Percentiles rank a stretch among this genome's conserved stretches.
Evolutionary conservation across 2,113 vertebrate species (phyloP).

Genomic region (Ibidorhyncha struthersii): DNA sequence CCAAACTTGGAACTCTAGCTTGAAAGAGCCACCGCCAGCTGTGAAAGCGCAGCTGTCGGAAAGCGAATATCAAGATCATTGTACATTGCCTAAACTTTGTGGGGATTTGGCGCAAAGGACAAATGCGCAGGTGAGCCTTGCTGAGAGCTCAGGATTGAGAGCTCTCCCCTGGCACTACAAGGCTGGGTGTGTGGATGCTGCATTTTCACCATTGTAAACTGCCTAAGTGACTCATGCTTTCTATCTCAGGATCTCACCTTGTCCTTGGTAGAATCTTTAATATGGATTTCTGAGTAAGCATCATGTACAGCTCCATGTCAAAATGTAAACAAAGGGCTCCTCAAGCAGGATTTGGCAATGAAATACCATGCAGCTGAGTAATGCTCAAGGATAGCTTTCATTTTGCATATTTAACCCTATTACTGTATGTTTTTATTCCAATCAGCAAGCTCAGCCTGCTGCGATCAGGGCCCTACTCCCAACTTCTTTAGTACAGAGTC

Average conservation of each 20-base stretch:
- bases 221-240: not conserved
- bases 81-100: not conserved
- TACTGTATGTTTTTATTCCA: not conserved
- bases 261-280: not conserved
- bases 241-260: not conserved
- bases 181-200: not conserved
- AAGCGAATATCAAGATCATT: not conserved
- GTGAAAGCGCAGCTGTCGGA: not conserved
- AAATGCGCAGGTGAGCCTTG: not conserved
- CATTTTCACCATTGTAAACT: not conserved
- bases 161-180: not conserved
- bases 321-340: not conserved
- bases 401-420: not conserved
- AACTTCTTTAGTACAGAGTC: not conserved
- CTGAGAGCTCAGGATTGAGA: not conserved
- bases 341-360: not conserved
- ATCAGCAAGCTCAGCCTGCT: not conserved
- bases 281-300: not conserved
- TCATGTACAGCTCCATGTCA: accelerated
- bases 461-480: too few species aligned
- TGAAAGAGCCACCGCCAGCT: not conserved
- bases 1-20: not conserved
- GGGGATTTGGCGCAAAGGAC: not conserved
- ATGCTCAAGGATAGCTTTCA: not conserved
- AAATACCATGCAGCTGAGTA: not conserved